A percentile compares a stretch with the other conserved stretches of the same genome.
These are phyloP conservation scores for Hippoglossus stenolepis DNA, from an alignment of 2,113 vertebrate genomes.

Conservation along the genomic window DNA sequence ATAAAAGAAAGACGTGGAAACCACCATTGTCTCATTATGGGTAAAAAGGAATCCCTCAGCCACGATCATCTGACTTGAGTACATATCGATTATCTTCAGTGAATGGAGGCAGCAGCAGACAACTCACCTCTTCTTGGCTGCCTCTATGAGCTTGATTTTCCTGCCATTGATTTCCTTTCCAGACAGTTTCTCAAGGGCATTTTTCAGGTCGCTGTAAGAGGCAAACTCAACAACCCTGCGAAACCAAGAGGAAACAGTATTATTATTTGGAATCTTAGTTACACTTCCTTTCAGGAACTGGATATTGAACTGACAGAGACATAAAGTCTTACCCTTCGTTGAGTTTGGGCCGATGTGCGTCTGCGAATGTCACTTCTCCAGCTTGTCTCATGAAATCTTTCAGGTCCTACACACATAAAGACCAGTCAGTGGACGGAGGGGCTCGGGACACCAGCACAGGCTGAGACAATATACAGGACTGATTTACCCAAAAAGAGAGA, in stretches of 20 bases:
- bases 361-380: constrained; percentile 98
- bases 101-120: constrained; percentile 8
- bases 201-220: constrained; percentile 96
- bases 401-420: constrained; percentile 92
- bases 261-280: background rate
- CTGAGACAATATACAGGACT: constrained; percentile 60
- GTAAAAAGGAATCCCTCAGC: background rate
- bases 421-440: constrained; percentile 74
- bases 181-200: constrained; percentile 96
- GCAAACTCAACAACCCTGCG: constrained; percentile 96
- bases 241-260: background rate
- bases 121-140: constrained; percentile 91
- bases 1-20: background rate
- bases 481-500: constrained; percentile 85
- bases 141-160: constrained; percentile 96
- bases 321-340: constrained; percentile 90
- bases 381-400: constrained; percentile 99
- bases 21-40: no score
- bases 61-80: background rate
- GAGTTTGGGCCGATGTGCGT: constrained; percentile 95
- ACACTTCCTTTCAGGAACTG: background rate
- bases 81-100: background rate
- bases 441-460: constrained; percentile 47
- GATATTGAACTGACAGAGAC: background rate
- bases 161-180: constrained; percentile 98